Evolutionary conservation across 2,888 invertebrate genomes (phyloP), one percentile per base, ranked within the genome.

Genomic region (Drosophila quinaria): DNA sequence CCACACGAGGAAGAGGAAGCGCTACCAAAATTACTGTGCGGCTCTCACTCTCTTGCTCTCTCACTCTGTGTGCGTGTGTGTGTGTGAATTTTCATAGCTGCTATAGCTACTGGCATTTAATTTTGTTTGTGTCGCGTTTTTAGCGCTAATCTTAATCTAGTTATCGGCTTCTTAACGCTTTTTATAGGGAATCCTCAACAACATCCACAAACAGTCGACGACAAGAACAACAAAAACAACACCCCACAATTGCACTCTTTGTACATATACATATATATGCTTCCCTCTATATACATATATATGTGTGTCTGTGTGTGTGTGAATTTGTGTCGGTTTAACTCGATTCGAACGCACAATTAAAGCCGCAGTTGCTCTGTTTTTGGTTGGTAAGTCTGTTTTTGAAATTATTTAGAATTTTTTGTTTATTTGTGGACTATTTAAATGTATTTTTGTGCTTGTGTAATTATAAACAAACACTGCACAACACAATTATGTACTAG

Each of bases 381-480:
- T 37, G 15, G 46, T 64, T 51, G 61, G 55, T 76, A 68, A 52
- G 72, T 76, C 50, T 59, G 42, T 62, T 71, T 50, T 63, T 67
- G 13, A 35, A 59, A 59, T 72, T 51, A 49, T 55, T 31, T 49
- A 61, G 19, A 39, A 17, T 25, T 31, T 51, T 47, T 64, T 81
- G 78, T 78, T 83, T 72, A 84, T 73, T 70, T 78, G 63, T 67
- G 64, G 46, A 65, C 56, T 47, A 76, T 79, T 71, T 76, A 67
- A 72, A 72, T 68, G 58, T 67, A 75, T 72, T 76, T 69, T 50
- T 55, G 69, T 71, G 46, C 62, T 46, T 75, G 52, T 63, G 74
- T 78, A 50, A 67, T 56, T 59, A 70, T 83, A 78, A 81, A 82
- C 66, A 80, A 66, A 49, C 69, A 35, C n/a, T n/a, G n/a, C 42